phyloP scores from a whole-genome alignment of 2,888 invertebrate genomes.

The Eretmocerus hayati region DNA sequence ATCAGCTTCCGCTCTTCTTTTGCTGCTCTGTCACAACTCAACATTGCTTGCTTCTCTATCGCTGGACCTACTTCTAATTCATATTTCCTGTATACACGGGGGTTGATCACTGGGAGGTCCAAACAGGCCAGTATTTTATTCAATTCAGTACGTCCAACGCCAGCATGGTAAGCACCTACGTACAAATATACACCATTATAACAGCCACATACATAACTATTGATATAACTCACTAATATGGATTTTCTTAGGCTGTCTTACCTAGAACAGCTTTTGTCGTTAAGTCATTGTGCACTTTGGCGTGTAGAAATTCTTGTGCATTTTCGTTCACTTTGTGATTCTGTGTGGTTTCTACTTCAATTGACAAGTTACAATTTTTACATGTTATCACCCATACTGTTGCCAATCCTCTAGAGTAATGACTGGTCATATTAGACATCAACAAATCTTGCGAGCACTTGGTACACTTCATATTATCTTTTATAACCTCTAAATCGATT shows the following conservation, averaged over 20 bases:
- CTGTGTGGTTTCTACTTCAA: neutral
- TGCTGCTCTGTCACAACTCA: neutral
- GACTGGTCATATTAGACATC: neutral
- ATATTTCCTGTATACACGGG: neutral
- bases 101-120: neutral
- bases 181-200: neutral
- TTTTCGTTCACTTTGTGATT: neutral
- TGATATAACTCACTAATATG: neutral
- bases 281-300: neutral
- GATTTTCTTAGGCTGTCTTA: neutral
- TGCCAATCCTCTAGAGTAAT: neutral
- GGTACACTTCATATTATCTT: neutral
- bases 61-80: conserved; percentile 1
- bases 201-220: neutral
- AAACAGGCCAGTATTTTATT: neutral
- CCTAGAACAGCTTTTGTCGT: neutral
- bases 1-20: neutral
- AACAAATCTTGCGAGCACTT: neutral
- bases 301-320: neutral
- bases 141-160: neutral
- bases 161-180: neutral
- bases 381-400: neutral
- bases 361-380: neutral
- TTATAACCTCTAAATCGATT: neutral
- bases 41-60: neutral